Evolutionary conservation across 2,113 vertebrate species (phyloP).

Genomic region (Plectropomus leopardus): DNA sequence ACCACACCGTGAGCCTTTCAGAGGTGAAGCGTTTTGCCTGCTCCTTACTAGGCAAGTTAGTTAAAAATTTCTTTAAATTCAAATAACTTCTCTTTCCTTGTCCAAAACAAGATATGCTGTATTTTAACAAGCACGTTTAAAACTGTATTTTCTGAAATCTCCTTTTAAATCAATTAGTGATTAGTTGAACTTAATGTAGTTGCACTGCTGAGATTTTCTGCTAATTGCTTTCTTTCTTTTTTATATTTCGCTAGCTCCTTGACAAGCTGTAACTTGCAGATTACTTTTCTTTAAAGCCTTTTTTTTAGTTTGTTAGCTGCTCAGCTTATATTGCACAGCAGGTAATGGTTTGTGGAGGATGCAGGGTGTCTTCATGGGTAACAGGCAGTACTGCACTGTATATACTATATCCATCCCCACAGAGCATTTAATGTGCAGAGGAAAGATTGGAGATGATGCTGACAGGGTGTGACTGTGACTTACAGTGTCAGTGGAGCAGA

Average conservation of each 20-base stretch:
- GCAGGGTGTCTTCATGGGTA: background rate
- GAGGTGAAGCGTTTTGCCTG: too few species aligned
- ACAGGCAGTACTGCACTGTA: background rate
- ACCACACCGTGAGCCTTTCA: too few species aligned
- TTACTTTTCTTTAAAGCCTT: background rate
- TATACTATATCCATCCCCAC: background rate
- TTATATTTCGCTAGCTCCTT: background rate
- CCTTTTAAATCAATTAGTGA: background rate
- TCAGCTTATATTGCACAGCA: background rate
- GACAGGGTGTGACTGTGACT: constrained; percentile 30
- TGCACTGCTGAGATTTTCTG: background rate
- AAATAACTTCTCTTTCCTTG: background rate
- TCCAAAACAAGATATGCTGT: background rate
- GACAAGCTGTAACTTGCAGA: background rate
- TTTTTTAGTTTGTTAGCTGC: background rate
- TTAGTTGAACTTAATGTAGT: background rate
- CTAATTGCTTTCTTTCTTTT: background rate
- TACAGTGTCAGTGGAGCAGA: constrained; percentile 43
- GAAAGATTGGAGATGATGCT: constrained; percentile 41
- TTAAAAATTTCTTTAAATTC: too few species aligned
- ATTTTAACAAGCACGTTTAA: background rate
- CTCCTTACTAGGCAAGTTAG: too few species aligned
- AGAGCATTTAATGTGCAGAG: constrained; percentile 43
- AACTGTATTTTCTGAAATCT: background rate
- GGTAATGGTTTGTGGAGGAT: background rate